These are phyloP conservation scores for Sparidentex hasta DNA, from an alignment of 2,797 vertebrate species.

Conservation along the genomic window DNA sequence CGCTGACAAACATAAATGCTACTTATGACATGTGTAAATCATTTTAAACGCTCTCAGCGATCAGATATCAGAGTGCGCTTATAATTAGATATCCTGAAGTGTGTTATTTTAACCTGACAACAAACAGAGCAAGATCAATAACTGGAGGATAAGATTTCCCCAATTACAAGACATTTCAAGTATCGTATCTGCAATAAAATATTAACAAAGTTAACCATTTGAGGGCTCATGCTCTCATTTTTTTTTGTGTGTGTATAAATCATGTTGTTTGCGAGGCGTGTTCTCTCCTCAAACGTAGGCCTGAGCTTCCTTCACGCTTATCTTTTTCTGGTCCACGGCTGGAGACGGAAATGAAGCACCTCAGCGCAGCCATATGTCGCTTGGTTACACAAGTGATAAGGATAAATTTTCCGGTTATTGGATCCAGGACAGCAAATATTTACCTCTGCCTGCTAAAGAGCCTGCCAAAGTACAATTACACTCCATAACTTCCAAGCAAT, in stretches of 20 bases:
- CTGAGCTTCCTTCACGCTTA: constrained; percentile 38
- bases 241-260: too few relatives aligned
- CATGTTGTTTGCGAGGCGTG: neutral
- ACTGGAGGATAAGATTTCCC: constrained; percentile 11
- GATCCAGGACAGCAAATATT: constrained; percentile 72
- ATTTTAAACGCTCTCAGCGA: constrained; percentile 43
- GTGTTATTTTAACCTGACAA: constrained; percentile 41
- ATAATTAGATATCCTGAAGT: constrained; percentile 29
- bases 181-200: neutral
- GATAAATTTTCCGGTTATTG: constrained; percentile 58
- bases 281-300: constrained; percentile 11
- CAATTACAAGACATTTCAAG: neutral
- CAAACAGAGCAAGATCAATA: constrained; percentile 47
- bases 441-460: constrained; percentile 57
- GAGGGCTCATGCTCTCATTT: too few relatives aligned
- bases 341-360: constrained; percentile 50
- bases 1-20: constrained; percentile 47
- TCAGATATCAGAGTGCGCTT: constrained; percentile 38
- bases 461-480: constrained; percentile 55
- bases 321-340: constrained; percentile 36
- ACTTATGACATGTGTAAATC: constrained; percentile 49
- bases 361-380: constrained; percentile 36
- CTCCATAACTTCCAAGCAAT: constrained; percentile 47
- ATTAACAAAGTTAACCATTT: too few relatives aligned
- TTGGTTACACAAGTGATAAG: constrained; percentile 69